Evolutionary conservation across 2,113 vertebrate genomes (phyloP).

Genomic region (Athene cunicularia): DNA sequence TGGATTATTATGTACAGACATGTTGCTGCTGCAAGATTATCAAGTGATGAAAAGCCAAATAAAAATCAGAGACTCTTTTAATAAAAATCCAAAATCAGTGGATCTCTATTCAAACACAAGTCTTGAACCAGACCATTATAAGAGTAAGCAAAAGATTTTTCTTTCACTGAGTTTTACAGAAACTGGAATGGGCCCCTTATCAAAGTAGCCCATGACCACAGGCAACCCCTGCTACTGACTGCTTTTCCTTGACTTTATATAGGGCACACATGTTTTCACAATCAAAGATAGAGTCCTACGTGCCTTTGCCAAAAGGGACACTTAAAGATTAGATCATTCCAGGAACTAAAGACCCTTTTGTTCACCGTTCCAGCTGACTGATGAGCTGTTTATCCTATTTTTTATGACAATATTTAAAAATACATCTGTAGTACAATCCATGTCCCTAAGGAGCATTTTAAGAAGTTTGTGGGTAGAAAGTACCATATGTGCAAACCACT

Average conservation of each 20-base stretch:
- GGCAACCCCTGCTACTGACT: not conserved
- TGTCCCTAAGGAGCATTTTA: not conserved
- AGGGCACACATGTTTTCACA: not conserved
- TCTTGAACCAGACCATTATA: not conserved
- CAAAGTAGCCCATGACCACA: not conserved
- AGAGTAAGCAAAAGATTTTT: not conserved
- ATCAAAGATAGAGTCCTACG: not conserved
- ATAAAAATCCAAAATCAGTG: not conserved
- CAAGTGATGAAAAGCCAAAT: not conserved
- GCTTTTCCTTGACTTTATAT: not conserved
- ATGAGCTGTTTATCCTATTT: not conserved
- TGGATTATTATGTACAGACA: not conserved
- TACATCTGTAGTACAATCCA: not conserved
- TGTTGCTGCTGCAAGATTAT: not conserved
- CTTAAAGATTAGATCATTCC: not conserved
- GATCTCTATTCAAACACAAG: not conserved
- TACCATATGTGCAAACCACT: not conserved
- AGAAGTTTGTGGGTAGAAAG: slow-evolving; percentile 4
- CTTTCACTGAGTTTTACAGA: not conserved
- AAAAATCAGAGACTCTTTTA: not conserved
- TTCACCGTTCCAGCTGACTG: slow-evolving; percentile 12
- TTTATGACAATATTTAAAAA: not conserved
- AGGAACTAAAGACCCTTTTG: slow-evolving; percentile 34
- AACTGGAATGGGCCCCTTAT: rapidly evolving
- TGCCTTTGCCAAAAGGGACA: not conserved